Evolutionary conservation across 2,113 vertebrate species (phyloP), one percentile per base, ranked within the genome.

Genomic region (Vombatus ursinus): DNA sequence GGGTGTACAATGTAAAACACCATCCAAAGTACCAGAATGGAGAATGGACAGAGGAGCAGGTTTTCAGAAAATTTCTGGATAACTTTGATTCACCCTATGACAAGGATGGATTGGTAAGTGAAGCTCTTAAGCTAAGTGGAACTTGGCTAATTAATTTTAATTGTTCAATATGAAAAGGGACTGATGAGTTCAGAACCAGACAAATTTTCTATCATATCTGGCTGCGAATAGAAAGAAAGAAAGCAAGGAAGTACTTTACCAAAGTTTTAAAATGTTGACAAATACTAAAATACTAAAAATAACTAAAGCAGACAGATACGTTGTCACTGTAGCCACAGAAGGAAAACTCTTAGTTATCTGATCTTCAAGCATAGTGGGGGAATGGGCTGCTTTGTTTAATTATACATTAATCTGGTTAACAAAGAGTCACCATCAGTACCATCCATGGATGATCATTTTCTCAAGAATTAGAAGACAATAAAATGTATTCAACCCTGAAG

Each of bases 11-110:
- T 25, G 98, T 92, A 92, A 99, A 99, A 96, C 98, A 99, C 96
- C 99, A 99, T 77, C 99, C 99, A 2, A 99, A 99, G 97, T 99
- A 99, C 90, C 98, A 98, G 97, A 99, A 99, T 12, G 99, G 99
- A 92, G 99, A 99, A 51, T 99, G 99, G 99, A 99, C 99, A 0
- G 99, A 99, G 98, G 99, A 99, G 0, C 99, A 99, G 90, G 99
- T 99, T 12, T 99, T 99, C 98, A 98, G 98, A 94, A 99, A 97
- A 3, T 99, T 99, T 97, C 97, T 99, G 97, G 99, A 99, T 97
- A 99, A 98, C 98, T 99, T 99, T 90, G 99, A 99, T 96, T 99
- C 99, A n/a, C 99, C 99, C 0, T 99, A 99, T 95, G 99, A 99
- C 94, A 99, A 99, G 98, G 99, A 99, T 31, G 99, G 99, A 47